Percentiles rank a stretch among this genome's conserved stretches.
Evolutionary conservation across 1,140 invertebrate species (phyloP).

Genomic region (Mercenaria mercenaria): DNA sequence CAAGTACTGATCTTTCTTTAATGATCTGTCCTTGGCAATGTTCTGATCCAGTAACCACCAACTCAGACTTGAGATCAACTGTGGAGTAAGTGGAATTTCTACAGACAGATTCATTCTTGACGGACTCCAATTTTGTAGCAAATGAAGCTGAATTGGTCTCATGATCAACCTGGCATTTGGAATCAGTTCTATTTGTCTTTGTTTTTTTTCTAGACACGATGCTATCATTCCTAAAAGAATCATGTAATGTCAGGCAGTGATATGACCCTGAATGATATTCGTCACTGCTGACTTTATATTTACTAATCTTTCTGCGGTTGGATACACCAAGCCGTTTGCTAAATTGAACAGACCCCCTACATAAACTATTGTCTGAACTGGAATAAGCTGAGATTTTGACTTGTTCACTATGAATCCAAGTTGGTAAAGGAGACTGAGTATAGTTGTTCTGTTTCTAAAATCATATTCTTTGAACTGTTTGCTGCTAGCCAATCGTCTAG

Average conservation of each 20-base stretch:
- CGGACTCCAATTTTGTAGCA: slow-evolving; percentile 50
- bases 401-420: slow-evolving; percentile 51
- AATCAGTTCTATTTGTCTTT: slow-evolving; percentile 48
- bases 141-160: slow-evolving; percentile 62
- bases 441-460: not conserved
- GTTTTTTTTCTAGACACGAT: no score
- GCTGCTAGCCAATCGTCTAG: slow-evolving; percentile 37
- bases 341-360: slow-evolving; percentile 32
- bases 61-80: not conserved
- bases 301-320: slow-evolving; percentile 27
- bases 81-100: not conserved
- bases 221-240: slow-evolving; percentile 53
- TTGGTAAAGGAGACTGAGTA: slow-evolving; percentile 3
- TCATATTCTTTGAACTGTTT: not conserved
- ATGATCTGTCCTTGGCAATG: no score
- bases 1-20: not conserved
- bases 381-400: not conserved
- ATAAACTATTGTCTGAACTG: slow-evolving; percentile 9
- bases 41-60: no score
- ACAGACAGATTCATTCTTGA: not conserved
- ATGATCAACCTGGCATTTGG: slow-evolving; percentile 53
- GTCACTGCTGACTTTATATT: not conserved
- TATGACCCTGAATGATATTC: not conserved
- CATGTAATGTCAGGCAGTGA: slow-evolving; percentile 19
- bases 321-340: not conserved